phyloP scores from a whole-genome alignment of 2,797 vertebrate genomes.

The Sparidentex hasta region DNA sequence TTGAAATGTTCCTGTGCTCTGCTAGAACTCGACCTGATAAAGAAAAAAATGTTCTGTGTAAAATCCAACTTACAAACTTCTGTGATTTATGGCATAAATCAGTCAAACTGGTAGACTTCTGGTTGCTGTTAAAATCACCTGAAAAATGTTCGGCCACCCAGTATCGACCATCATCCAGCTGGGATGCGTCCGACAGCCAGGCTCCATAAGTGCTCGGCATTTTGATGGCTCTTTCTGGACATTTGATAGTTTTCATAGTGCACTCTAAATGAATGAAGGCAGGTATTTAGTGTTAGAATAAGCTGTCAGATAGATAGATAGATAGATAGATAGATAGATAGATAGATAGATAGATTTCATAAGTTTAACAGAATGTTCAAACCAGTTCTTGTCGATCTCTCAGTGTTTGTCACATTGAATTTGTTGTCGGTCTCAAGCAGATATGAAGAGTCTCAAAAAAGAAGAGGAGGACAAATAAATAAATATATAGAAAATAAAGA shows the following conservation, averaged over 20 bases:
- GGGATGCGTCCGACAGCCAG: slow-evolving; percentile 89
- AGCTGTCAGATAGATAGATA: neutral
- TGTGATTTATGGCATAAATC: neutral
- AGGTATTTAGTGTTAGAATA: neutral
- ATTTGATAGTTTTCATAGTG: slow-evolving; percentile 84
- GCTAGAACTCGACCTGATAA: slow-evolving; percentile 85
- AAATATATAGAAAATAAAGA: no score
- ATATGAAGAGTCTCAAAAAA: slow-evolving; percentile 46
- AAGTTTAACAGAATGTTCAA: slow-evolving; percentile 2
- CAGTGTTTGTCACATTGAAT: slow-evolving; percentile 1
- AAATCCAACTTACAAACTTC: slow-evolving; percentile 1
- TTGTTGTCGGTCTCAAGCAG: slow-evolving; percentile 24
- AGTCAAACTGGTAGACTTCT: no score
- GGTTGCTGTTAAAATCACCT: slow-evolving; percentile 78
- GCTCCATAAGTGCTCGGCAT: slow-evolving; percentile 88
- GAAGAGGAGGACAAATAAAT: neutral
- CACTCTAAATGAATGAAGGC: slow-evolving; percentile 77
- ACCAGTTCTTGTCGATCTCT: slow-evolving; percentile 49
- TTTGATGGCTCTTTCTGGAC: slow-evolving; percentile 78
- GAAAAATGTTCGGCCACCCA: slow-evolving; percentile 93
- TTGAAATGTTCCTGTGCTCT: slow-evolving; percentile 84
- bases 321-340: slow-evolving; percentile 15
- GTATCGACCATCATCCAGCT: slow-evolving; percentile 82
- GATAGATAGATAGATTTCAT: neutral
- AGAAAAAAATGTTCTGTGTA: slow-evolving; percentile 5